Percentiles rank a stretch among this genome's conserved stretches.
phyloP scores from a whole-genome alignment of 2,797 vertebrate genomes.

The Crypturellus tataupa region DNA sequence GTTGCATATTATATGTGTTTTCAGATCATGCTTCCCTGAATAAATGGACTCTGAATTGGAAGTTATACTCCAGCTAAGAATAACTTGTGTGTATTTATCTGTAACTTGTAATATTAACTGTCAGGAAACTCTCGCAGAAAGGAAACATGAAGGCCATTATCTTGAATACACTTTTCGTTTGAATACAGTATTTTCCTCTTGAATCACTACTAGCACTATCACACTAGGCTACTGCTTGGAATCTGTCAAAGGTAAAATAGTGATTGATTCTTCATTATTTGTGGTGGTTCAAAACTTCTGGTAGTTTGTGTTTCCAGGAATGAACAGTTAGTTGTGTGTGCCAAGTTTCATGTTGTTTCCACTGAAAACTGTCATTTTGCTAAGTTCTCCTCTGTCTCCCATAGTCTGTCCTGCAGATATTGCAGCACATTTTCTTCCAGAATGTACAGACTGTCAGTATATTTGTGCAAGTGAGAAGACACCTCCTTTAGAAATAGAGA shows the following conservation, averaged over 20 bases:
- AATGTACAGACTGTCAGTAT: neutral
- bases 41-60: neutral
- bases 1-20: neutral
- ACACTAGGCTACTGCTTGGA: neutral
- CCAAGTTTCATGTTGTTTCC: neutral
- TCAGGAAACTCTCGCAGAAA: neutral
- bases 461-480: neutral
- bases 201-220: neutral
- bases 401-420: neutral
- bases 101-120: neutral
- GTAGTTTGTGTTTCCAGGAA: neutral
- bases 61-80: neutral
- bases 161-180: neutral
- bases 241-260: neutral
- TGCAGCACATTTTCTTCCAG: neutral
- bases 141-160: neutral
- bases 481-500: neutral
- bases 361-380: neutral
- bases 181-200: neutral
- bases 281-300: neutral
- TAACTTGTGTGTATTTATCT: neutral
- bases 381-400: neutral
- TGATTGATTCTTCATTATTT: neutral
- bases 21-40: neutral
- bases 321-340: neutral